A percentile compares a stretch with the other conserved stretches of the same genome.
Conservation (phyloP, 2,888 invertebrate species). For the Drosophila quinaria region DNA sequence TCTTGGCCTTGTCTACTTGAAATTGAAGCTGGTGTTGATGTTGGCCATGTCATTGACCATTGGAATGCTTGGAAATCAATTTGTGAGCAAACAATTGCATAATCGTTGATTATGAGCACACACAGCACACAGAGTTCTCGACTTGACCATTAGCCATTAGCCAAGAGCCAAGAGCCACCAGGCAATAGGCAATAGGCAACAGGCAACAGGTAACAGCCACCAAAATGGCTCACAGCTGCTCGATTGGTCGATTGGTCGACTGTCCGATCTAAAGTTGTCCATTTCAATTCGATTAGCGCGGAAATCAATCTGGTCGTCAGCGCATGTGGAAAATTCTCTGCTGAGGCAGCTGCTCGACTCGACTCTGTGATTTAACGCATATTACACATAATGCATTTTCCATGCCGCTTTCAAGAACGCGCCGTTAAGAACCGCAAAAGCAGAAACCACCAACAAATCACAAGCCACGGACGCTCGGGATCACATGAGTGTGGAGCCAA, state of each 20-base stretch:
- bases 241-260: constrained; percentile 5
- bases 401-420: constrained; percentile 59
- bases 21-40: constrained; percentile 37
- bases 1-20: constrained; percentile 30
- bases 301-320: constrained; percentile 71
- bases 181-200: not conserved
- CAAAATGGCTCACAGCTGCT: constrained; percentile 56
- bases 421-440: constrained; percentile 69
- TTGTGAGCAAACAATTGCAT: constrained; percentile 71
- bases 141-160: constrained; percentile 4
- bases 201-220: constrained; percentile 3
- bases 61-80: constrained; percentile 73
- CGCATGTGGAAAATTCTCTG: constrained; percentile 49
- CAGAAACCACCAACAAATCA: constrained; percentile 58
- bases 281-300: constrained; percentile 79
- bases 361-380: constrained; percentile 74
- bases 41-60: constrained; percentile 69
- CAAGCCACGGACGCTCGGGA: constrained; percentile 42
- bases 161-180: not conserved
- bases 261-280: constrained; percentile 44
- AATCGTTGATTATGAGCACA: constrained; percentile 67
- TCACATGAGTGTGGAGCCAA: constrained; percentile 54
- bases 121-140: constrained; percentile 17
- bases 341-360: constrained; percentile 30
- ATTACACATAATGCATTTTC: constrained; percentile 77